These are phyloP conservation scores for Eilema griseolum DNA, from an alignment of 2,888 invertebrate species.

Conservation along the genomic window DNA sequence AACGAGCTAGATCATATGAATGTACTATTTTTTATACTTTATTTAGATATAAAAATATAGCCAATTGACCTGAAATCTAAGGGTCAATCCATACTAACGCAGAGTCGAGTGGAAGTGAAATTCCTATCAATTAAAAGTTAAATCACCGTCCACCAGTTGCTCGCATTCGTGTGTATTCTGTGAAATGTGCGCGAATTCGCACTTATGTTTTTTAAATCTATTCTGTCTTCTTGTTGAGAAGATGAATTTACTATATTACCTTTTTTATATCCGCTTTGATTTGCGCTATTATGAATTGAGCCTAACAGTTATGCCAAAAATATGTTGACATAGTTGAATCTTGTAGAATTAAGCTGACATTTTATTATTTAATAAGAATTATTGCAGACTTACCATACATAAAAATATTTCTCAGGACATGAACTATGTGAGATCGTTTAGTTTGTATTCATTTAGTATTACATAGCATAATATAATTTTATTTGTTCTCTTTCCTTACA, in stretches of 20 bases:
- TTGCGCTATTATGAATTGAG: no score
- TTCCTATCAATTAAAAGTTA: no score
- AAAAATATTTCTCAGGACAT: slow-evolving; percentile 50
- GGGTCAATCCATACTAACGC: no score
- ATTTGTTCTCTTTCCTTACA: slow-evolving; percentile 45
- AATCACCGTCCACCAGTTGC: no score
- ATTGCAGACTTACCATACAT: slow-evolving; percentile 37
- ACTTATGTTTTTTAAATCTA: no score
- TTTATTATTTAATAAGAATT: slow-evolving; percentile 69
- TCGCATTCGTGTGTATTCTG: no score
- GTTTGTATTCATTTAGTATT: slow-evolving; percentile 44
- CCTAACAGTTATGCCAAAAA: slow-evolving; percentile 43
- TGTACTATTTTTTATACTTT: slow-evolving; percentile 10
- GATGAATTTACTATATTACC: no score
- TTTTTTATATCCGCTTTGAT: no score
- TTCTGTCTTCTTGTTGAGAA: no score
- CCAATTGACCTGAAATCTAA: slow-evolving; percentile 32
- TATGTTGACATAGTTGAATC: slow-evolving; percentile 52
- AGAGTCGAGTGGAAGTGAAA: no score
- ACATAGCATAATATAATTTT: slow-evolving; percentile 38
- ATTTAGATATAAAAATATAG: slow-evolving; percentile 11
- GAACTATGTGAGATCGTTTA: slow-evolving; percentile 47
- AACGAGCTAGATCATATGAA: slow-evolving; percentile 21
- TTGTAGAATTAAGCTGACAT: slow-evolving; percentile 56
- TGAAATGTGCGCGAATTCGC: no score